These are phyloP conservation scores for Amblyjoppa proteus DNA, from an alignment of 2,888 invertebrate genomes.

Conservation along the genomic window DNA sequence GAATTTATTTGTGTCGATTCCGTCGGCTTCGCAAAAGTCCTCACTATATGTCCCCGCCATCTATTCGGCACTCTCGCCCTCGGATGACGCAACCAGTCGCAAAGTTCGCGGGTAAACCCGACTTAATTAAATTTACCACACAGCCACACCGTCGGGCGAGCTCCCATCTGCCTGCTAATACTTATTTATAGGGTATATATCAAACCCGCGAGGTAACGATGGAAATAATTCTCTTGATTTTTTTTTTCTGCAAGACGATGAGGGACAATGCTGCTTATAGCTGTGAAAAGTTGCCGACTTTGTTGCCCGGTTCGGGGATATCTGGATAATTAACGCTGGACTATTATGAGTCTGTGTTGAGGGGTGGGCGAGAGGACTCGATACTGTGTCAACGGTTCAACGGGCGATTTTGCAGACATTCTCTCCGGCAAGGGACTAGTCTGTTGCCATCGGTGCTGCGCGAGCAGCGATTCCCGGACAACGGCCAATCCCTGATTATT, in stretches of 20 bases:
- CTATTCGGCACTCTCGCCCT: slow-evolving; percentile 14
- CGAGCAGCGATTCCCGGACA: neutral
- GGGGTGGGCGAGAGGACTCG: neutral
- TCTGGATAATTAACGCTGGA: neutral
- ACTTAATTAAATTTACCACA: slow-evolving; percentile 52
- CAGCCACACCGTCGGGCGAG: slow-evolving; percentile 7
- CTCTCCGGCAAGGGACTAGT: neutral
- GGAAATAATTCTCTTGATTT: neutral
- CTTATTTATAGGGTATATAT: slow-evolving; percentile 6
- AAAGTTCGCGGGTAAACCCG: slow-evolving; percentile 41
- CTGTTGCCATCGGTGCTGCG: neutral
- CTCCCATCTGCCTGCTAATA: neutral
- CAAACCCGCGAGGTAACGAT: neutral
- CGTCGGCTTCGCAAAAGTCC: slow-evolving; percentile 35
- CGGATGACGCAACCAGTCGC: slow-evolving; percentile 33
- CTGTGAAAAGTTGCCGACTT: neutral
- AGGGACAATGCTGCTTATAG: neutral
- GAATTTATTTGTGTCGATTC: slow-evolving; percentile 80
- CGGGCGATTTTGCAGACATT: neutral
- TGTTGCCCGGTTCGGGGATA: neutral
- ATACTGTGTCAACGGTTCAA: neutral
- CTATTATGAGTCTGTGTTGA: neutral
- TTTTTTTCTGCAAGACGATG: neutral
- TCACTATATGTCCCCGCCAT: slow-evolving; percentile 9
- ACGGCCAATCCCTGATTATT: neutral